A percentile compares a stretch with the other conserved stretches of the same genome.
phyloP scores from a whole-genome alignment of 2,888 invertebrate genomes.

The Hirtodrosophila trivittata region DNA sequence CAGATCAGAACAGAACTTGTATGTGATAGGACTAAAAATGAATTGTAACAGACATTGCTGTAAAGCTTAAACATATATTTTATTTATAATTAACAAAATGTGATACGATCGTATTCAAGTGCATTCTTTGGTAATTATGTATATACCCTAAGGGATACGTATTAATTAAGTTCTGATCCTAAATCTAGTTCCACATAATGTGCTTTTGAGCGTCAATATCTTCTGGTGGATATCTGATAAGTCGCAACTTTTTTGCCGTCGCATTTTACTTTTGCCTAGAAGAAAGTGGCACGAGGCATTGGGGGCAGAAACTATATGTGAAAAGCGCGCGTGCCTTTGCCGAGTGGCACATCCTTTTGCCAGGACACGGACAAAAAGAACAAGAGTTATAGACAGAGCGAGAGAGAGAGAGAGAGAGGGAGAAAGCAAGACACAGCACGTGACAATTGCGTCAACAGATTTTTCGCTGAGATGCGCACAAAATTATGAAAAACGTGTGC shows the following conservation, averaged over 20 bases:
- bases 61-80: too few relatives aligned
- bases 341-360: slow-evolving; percentile 55
- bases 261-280: slow-evolving; percentile 58
- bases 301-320: slow-evolving; percentile 49
- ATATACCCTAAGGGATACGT: too few relatives aligned
- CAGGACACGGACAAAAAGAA: slow-evolving; percentile 49
- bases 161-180: too few relatives aligned
- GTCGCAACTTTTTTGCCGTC: slow-evolving; percentile 50
- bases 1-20: too few relatives aligned
- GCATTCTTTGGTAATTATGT: too few relatives aligned
- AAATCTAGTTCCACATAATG: not conserved
- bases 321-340: slow-evolving; percentile 46
- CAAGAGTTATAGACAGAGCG: slow-evolving; percentile 2
- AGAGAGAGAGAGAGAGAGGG: not conserved
- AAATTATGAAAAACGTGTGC: slow-evolving; percentile 62
- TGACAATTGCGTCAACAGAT: slow-evolving; percentile 78
- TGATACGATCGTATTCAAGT: too few relatives aligned
- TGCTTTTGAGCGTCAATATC: slow-evolving; percentile 5
- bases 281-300: slow-evolving; percentile 64
- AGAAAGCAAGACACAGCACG: slow-evolving; percentile 56
- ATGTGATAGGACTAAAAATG: too few relatives aligned
- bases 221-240: slow-evolving; percentile 43
- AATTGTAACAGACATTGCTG: too few relatives aligned
- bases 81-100: too few relatives aligned
- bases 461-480: slow-evolving; percentile 78